phyloP scores from a whole-genome alignment of 2,113 vertebrate genomes.

The Oxyura jamaicensis region DNA sequence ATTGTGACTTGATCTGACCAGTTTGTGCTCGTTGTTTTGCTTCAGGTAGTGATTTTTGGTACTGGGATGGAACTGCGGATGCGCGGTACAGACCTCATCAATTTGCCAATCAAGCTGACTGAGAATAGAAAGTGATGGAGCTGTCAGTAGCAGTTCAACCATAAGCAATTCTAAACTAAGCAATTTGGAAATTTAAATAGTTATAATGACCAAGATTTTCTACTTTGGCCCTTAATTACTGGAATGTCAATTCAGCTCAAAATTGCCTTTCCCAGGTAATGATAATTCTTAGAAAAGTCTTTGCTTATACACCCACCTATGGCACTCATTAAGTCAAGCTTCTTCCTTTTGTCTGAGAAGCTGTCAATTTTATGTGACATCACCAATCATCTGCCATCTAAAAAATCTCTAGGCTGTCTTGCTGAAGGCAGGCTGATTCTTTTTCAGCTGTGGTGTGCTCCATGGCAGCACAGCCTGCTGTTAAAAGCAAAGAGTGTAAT shows the following conservation, averaged over 20 bases:
- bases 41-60: slow-evolving; percentile 16
- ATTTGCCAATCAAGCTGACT: slow-evolving; percentile 55
- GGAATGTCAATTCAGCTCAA: slow-evolving; percentile 65
- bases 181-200: slow-evolving; percentile 68
- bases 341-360: slow-evolving; percentile 54
- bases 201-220: slow-evolving; percentile 67
- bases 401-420: slow-evolving; percentile 19
- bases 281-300: slow-evolving; percentile 56
- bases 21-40: not conserved
- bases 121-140: slow-evolving; percentile 58
- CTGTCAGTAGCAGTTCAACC: slow-evolving; percentile 64
- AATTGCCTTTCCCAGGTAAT: slow-evolving; percentile 66
- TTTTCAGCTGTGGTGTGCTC: not conserved
- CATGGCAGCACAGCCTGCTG: not conserved
- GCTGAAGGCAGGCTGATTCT: slow-evolving; percentile 4
- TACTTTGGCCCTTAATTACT: slow-evolving; percentile 63
- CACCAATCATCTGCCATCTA: slow-evolving; percentile 56
- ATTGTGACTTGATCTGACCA: not conserved
- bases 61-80: not conserved
- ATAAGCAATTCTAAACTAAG: slow-evolving; percentile 68
- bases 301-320: slow-evolving; percentile 65
- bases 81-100: not conserved
- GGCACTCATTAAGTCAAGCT: slow-evolving; percentile 68
- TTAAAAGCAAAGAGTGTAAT: not conserved
- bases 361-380: slow-evolving; percentile 67